A percentile compares a stretch with the other conserved stretches of the same genome.
Conservation (phyloP, 2,888 invertebrate genomes). For the Andrena flavipes region DNA sequence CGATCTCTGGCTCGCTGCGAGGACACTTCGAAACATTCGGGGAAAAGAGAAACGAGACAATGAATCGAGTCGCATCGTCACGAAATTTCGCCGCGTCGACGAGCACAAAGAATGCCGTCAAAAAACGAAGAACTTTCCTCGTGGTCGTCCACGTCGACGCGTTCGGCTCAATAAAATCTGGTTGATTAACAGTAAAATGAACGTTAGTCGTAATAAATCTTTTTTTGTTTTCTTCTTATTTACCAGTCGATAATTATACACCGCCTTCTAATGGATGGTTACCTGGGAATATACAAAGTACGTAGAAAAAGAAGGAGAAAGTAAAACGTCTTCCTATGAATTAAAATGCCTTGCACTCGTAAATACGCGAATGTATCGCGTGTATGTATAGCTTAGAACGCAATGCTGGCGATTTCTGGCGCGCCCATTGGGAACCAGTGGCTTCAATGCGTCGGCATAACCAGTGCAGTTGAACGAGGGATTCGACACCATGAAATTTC, state of each 20-base stretch:
- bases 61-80: constrained; percentile 75
- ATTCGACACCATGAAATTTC: not conserved
- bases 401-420: constrained; percentile 67
- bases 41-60: not conserved
- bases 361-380: constrained; percentile 75
- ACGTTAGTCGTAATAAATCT: constrained; percentile 70
- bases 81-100: constrained; percentile 29
- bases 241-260: constrained; percentile 71
- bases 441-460: constrained; percentile 50
- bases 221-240: constrained; percentile 39
- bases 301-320: constrained; percentile 78
- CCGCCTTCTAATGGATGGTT: constrained; percentile 53
- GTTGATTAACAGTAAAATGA: constrained; percentile 72
- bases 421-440: constrained; percentile 26
- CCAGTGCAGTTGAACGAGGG: constrained; percentile 43
- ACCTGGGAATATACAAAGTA: constrained; percentile 76
- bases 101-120: constrained; percentile 8
- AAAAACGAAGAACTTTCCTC: too few species aligned
- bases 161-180: constrained; percentile 73
- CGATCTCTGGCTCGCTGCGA: not conserved
- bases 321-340: constrained; percentile 64
- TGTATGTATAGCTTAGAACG: constrained; percentile 64
- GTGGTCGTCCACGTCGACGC: constrained; percentile 43
- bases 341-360: constrained; percentile 56
- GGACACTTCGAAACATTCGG: not conserved